phyloP scores from a whole-genome alignment of 2,888 invertebrate genomes.

The Lasioglossum lativentre region DNA sequence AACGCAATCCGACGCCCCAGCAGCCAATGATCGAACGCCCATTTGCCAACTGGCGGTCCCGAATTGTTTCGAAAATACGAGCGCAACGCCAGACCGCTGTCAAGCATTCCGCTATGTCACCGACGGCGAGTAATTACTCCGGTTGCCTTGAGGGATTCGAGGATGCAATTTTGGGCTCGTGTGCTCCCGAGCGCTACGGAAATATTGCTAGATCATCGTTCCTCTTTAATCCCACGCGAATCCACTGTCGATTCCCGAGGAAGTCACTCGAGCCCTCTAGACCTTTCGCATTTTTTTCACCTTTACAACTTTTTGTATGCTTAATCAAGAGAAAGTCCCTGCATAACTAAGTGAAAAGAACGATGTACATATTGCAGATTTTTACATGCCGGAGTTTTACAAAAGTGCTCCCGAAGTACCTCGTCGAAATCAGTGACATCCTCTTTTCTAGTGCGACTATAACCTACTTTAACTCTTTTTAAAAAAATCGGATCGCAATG shows the following conservation, averaged over 20 bases:
- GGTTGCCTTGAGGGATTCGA: slow-evolving; percentile 20
- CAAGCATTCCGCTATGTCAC: slow-evolving; percentile 29
- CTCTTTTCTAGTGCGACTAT: no score
- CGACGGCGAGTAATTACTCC: slow-evolving; percentile 15
- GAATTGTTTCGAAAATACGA: slow-evolving; percentile 27
- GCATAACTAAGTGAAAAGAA: background rate
- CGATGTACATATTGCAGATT: background rate
- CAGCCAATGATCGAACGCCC: slow-evolving; percentile 2
- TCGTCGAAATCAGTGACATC: background rate
- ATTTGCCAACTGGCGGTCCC: slow-evolving; percentile 36
- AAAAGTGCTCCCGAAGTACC: background rate
- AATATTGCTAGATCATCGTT: slow-evolving; percentile 4
- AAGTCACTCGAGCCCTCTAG: background rate
- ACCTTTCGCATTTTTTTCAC: background rate
- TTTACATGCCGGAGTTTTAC: background rate
- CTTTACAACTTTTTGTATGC: background rate
- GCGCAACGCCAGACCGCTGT: slow-evolving; percentile 31
- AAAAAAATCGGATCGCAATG: background rate
- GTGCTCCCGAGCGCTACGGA: background rate
- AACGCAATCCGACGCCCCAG: background rate
- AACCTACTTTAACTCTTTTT: no score
- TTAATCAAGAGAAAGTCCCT: background rate
- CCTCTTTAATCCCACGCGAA: background rate
- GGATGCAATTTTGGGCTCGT: slow-evolving; percentile 15
- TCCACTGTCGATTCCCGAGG: background rate